phyloP scores from a whole-genome alignment of 1,140 invertebrate species.

The Drosophila bifasciata region DNA sequence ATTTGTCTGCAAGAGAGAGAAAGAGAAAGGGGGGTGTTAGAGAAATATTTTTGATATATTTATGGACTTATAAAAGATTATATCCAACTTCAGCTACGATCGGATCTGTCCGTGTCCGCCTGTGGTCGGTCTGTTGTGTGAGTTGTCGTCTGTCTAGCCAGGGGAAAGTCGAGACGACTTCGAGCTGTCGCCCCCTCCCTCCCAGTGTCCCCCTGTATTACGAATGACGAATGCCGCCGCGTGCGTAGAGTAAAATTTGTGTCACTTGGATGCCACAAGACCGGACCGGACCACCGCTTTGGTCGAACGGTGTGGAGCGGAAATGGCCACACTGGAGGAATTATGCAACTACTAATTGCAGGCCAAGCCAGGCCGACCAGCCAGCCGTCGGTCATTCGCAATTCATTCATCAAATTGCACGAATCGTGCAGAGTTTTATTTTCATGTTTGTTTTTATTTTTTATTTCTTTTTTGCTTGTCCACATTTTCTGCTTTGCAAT shows the following conservation, averaged over 20 bases:
- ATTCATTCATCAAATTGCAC: conserved; percentile 37
- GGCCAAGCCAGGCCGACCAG: no score
- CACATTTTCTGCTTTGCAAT: conserved; percentile 27
- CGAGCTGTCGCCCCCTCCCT: no score
- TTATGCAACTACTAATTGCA: conserved; percentile 55
- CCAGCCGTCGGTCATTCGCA: conserved; percentile 38
- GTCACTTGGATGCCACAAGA: conserved; percentile 22
- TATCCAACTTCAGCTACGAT: no score
- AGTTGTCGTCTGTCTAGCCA: no score
- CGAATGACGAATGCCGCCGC: no score
- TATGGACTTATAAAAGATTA: no score
- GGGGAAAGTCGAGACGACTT: no score
- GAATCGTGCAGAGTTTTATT: conserved; percentile 16
- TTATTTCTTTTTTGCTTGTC: conserved; percentile 4
- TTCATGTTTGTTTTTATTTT: conserved; percentile 12
- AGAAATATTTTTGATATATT: conserved; percentile 28
- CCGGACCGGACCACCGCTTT: no score
- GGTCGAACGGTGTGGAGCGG: conserved; percentile 12
- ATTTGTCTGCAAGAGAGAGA: neutral
- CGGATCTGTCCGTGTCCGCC: no score
- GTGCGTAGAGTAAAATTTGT: conserved; percentile 13
- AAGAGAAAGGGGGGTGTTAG: neutral
- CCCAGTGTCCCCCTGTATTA: no score
- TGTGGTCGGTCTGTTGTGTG: no score
- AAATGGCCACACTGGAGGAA: conserved; percentile 34